A percentile compares a stretch with the other conserved stretches of the same genome.
These are phyloP conservation scores for Synergus umbraculus DNA, from an alignment of 2,888 invertebrate genomes.

Conservation along the genomic window DNA sequence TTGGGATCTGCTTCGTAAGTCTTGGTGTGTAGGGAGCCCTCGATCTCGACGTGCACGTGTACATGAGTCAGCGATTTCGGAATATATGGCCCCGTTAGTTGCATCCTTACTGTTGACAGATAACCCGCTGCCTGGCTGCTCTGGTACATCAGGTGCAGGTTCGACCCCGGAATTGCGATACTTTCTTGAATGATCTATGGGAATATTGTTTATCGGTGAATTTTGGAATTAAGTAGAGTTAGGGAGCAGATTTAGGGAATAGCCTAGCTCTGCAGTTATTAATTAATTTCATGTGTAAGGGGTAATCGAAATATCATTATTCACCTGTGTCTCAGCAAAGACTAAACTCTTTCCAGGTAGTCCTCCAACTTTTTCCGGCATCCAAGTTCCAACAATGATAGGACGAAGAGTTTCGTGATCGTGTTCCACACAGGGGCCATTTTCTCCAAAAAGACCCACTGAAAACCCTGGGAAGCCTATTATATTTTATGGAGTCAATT, in stretches of 20 bases:
- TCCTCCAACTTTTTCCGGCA: constrained; percentile 92
- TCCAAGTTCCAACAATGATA: constrained; percentile 93
- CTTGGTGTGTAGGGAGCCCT: constrained; percentile 94
- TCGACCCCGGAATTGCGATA: constrained; percentile 95
- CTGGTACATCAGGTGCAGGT: constrained; percentile 95
- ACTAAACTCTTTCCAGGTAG: constrained; percentile 89
- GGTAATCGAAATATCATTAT: background rate
- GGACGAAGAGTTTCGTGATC: constrained; percentile 91
- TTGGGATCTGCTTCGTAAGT: constrained; percentile 98
- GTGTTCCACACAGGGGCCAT: constrained; percentile 88
- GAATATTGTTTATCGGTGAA: background rate
- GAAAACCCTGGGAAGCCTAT: constrained; percentile 81
- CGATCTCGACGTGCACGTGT: constrained; percentile 94
- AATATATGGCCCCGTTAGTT: constrained; percentile 88
- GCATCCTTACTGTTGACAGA: constrained; percentile 94
- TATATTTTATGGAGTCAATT: constrained; percentile 41
- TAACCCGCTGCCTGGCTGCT: constrained; percentile 97
- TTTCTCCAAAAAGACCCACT: constrained; percentile 78
- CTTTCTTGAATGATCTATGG: constrained; percentile 96
- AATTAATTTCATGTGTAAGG: background rate
- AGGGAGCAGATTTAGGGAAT: background rate
- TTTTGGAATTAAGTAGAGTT: background rate
- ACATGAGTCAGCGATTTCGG: constrained; percentile 91
- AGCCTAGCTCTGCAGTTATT: background rate
- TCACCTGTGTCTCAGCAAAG: constrained; percentile 94